A percentile compares a stretch with the other conserved stretches of the same genome.
Conservation (phyloP, 2,797 vertebrate species). For the Syndactyla subalaris region DNA sequence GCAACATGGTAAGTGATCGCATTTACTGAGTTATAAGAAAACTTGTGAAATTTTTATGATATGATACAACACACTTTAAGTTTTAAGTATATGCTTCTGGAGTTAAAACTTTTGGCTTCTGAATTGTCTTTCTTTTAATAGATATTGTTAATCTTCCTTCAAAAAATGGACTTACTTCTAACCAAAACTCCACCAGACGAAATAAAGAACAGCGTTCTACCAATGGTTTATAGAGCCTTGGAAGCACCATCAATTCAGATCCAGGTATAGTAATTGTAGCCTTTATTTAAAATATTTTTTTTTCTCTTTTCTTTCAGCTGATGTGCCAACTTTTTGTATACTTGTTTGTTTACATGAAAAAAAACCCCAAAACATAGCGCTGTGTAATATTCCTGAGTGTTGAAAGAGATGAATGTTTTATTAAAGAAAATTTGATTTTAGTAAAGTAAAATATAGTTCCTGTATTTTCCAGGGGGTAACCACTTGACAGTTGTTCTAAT, state of each 20-base stretch:
- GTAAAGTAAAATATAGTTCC: not conserved
- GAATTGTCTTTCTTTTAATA: slow-evolving; percentile 64
- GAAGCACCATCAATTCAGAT: slow-evolving; percentile 98
- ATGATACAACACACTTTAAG: not conserved
- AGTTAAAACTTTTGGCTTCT: not conserved
- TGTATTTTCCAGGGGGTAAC: not conserved
- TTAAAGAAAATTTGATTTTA: not conserved
- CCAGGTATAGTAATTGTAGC: slow-evolving; percentile 81
- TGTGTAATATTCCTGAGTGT: not conserved
- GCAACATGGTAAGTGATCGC: slow-evolving; percentile 97
- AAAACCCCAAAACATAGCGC: accelerated
- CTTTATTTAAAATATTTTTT: not conserved
- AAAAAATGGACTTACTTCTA: slow-evolving; percentile 98
- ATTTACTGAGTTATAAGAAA: slow-evolving; percentile 51
- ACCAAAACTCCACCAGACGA: slow-evolving; percentile 97
- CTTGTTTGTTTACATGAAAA: not conserved
- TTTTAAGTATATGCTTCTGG: not conserved
- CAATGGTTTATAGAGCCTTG: slow-evolving; percentile 96
- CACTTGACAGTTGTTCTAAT: not conserved
- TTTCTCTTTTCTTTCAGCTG: not conserved
- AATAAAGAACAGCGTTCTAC: slow-evolving; percentile 94
- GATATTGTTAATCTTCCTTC: slow-evolving; percentile 97
- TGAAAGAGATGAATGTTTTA: not conserved
- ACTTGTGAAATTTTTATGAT: slow-evolving; percentile 44
- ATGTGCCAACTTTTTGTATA: not conserved